These are phyloP conservation scores for Thamnaconus septentrionalis DNA, from an alignment of 2,113 vertebrate species.

Conservation along the genomic window DNA sequence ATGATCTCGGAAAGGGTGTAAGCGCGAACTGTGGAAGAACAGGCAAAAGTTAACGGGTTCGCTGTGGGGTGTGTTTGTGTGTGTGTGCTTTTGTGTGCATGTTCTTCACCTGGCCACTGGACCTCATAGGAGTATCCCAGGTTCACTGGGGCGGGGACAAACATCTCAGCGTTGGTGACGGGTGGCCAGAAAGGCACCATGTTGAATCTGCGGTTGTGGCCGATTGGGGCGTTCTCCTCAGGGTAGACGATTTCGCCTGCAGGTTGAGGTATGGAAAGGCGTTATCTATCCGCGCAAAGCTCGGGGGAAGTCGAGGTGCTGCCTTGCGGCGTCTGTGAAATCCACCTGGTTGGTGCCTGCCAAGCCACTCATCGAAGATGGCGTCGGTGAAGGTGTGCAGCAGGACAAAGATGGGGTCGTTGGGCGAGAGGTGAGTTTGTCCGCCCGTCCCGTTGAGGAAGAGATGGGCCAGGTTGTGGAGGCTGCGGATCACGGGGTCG, in stretches of 20 bases:
- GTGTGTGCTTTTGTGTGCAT: background rate
- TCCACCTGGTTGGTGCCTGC: slow-evolving; percentile 83
- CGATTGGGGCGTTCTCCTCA: slow-evolving; percentile 91
- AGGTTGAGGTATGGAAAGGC: background rate
- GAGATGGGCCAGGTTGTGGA: slow-evolving; percentile 95
- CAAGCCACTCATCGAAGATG: slow-evolving; percentile 94
- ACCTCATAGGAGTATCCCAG: slow-evolving; percentile 93
- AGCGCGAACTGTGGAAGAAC: slow-evolving; percentile 67
- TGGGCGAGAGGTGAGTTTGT: slow-evolving; percentile 93
- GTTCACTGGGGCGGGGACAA: slow-evolving; percentile 85
- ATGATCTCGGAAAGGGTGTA: slow-evolving; percentile 87
- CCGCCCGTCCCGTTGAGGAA: slow-evolving; percentile 95
- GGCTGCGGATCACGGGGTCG: slow-evolving; percentile 87
- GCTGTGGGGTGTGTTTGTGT: background rate
- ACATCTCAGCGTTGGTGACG: slow-evolving; percentile 92
- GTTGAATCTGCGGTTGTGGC: slow-evolving; percentile 91
- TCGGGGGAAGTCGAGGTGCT: background rate
- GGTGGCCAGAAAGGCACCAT: slow-evolving; percentile 99
- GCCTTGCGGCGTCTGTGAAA: background rate
- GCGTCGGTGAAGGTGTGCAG: slow-evolving; percentile 96
- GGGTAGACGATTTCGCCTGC: slow-evolving; percentile 86
- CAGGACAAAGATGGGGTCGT: slow-evolving; percentile 93
- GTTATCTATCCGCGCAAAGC: background rate
- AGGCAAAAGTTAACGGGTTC: slow-evolving; percentile 1
- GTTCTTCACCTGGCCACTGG: slow-evolving; percentile 87